These are phyloP conservation scores for Lepidurus apus DNA, from an alignment of 1,140 invertebrate genomes.

Conservation along the genomic window DNA sequence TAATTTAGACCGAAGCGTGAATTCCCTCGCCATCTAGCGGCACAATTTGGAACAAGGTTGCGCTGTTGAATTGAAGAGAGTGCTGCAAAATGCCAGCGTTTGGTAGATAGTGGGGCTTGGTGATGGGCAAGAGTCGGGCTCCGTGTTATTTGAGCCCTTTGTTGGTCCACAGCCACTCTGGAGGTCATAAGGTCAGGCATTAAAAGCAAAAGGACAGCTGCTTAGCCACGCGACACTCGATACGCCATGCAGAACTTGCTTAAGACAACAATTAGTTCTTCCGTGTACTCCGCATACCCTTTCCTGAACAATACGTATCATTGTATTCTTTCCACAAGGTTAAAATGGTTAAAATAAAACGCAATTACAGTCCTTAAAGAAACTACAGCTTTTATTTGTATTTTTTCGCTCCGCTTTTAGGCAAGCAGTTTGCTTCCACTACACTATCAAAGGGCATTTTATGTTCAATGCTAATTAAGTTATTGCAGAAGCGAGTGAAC, in stretches of 20 bases:
- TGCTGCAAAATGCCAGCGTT: too few relatives aligned
- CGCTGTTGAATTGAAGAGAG: too few relatives aligned
- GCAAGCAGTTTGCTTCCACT: not conserved
- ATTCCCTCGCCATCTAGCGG: too few relatives aligned
- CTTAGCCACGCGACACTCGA: conserved; percentile 17
- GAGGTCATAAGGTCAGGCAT: conserved; percentile 9
- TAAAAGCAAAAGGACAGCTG: conserved; percentile 14
- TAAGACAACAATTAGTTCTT: conserved; percentile 20
- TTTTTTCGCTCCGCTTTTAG: not conserved
- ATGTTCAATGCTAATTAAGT: not conserved
- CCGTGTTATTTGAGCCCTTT: conserved; percentile 11
- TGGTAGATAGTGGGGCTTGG: not conserved
- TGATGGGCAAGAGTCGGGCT: conserved; percentile 13
- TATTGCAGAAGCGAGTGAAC: not conserved
- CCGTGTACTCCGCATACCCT: not conserved
- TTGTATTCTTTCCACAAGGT: not conserved
- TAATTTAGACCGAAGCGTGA: not conserved
- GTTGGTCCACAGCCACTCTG: conserved; percentile 17
- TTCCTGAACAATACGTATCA: not conserved
- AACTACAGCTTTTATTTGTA: not conserved
- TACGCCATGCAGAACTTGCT: conserved; percentile 7
- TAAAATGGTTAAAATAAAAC: not conserved
- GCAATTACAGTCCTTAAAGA: not conserved
- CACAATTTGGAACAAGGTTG: too few relatives aligned
- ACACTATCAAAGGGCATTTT: not conserved